Evolutionary conservation across 2,888 invertebrate species (phyloP).

Genomic region (Epiblema foenella): DNA sequence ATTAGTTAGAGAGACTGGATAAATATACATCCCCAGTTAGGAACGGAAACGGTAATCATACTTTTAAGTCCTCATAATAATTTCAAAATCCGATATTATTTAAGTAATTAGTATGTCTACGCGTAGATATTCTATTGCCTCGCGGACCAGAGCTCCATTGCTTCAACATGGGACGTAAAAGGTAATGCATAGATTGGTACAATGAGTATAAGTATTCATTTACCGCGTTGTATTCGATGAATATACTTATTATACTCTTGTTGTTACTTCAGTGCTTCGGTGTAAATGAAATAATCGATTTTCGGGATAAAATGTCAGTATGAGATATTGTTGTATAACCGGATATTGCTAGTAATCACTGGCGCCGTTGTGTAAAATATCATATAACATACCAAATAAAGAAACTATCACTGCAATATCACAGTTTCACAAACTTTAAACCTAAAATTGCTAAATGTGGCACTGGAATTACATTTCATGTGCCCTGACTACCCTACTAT

Average conservation of each 20-base stretch:
- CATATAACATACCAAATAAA: conserved; percentile 23
- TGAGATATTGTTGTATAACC: not conserved
- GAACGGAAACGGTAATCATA: conserved; percentile 21
- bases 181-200: conserved; percentile 53
- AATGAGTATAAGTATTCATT: conserved; percentile 45
- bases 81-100: conserved; percentile 19
- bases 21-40: conserved; percentile 16
- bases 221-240: conserved; percentile 47
- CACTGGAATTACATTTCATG: too few species aligned
- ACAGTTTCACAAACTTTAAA: too few species aligned
- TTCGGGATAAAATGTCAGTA: not conserved
- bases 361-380: conserved; percentile 27
- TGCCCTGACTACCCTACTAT: too few species aligned
- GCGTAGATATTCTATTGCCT: conserved; percentile 1
- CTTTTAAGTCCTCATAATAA: conserved; percentile 19
- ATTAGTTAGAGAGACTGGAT: conserved; percentile 10
- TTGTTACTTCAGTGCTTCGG: too few species aligned
- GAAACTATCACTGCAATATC: too few species aligned
- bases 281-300: not conserved
- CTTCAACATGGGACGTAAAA: conserved; percentile 62
- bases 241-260: too few species aligned
- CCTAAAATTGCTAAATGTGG: too few species aligned
- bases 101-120: conserved; percentile 13
- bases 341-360: not conserved
- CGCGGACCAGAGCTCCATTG: conserved; percentile 56